Base-by-base conservation (phyloP, 2,888 invertebrate species). In the Hemistola chrysoprasaria region DNA sequence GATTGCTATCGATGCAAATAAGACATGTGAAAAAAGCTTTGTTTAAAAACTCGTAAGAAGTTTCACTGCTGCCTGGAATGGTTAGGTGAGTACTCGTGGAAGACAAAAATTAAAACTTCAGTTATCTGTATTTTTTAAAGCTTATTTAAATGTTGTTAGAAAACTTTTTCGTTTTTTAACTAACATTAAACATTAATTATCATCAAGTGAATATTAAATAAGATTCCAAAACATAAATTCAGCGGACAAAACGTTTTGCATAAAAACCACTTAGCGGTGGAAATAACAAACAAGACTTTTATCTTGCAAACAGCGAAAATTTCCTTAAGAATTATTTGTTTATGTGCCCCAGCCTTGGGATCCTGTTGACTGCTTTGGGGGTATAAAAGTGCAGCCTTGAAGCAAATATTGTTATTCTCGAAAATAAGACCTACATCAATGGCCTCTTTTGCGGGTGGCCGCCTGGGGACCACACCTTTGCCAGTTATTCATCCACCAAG, bases 301-400 rank as follows among this genome's bases (percentile, higher is more conserved):
- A 40, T 48, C 36, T 44, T 40, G 39, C 35, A 33, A 49, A 47
- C 38, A 44, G 23, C 32, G 22, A 35, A 40, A 24, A 41, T 22
- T 37, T 42, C 40, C 38, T 44, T 47, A 40, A 45, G 34, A 29
- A 9, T 30, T 37, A 30, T 34, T 27, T 34, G 3, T 35, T 47
- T 42, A 47, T 40, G 42, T 30, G 31, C 40, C 44, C 16, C 21
- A 11, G 31, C 29, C 34, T 39, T 40, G 44, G 44, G 46, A 50
- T 46, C 31, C 37, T 38, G 33, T 40, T 46, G 47, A 55, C 56
- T 56, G 32, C 42, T 47, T 37, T 24, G 11, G 8, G 29, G 37
- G 22, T 21, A 38, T 50, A 55, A 48, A 51, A 49, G 47, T 32
- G 38, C 29, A 51, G 30, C 59, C 58, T 59, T 59, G 59, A 32